Evolutionary conservation across 2,888 invertebrate genomes (phyloP).

Genomic region (Axea sp.): DNA sequence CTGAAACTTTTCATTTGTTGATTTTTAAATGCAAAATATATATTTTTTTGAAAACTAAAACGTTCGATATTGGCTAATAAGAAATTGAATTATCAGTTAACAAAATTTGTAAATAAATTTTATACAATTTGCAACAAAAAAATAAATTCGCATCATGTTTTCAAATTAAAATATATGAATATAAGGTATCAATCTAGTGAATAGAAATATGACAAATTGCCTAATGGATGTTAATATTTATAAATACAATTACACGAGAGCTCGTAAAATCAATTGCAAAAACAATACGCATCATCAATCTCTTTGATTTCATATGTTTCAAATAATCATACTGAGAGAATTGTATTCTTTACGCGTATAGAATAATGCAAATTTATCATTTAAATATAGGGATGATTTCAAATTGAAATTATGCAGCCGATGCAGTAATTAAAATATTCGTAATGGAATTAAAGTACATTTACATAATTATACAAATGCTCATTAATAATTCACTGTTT

Average conservation of each 20-base stretch:
- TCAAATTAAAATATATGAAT: too few relatives aligned
- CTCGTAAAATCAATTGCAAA: constrained; percentile 8
- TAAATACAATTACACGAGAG: constrained; percentile 1
- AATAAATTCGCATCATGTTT: too few relatives aligned
- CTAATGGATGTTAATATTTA: constrained; percentile 18
- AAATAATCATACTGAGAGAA: constrained; percentile 9
- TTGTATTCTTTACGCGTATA: constrained; percentile 4
- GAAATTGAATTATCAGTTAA: too few relatives aligned
- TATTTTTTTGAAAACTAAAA: too few relatives aligned
- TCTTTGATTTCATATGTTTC: constrained; percentile 1
- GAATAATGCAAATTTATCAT: constrained; percentile 27
- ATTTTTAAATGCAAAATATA: too few relatives aligned
- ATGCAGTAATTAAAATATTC: constrained; percentile 29
- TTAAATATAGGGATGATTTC: constrained; percentile 20
- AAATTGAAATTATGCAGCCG: constrained; percentile 18
- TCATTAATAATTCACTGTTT: constrained; percentile 15
- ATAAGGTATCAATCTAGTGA: too few relatives aligned
- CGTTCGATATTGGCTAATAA: too few relatives aligned
- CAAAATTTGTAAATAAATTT: too few relatives aligned
- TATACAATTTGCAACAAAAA: too few relatives aligned
- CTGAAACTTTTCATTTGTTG: not conserved
- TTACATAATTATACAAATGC: constrained; percentile 31
- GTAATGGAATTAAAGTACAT: constrained; percentile 45
- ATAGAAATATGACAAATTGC: constrained; percentile 8
- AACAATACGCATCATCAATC: not conserved